Evolutionary conservation across 2,113 vertebrate genomes (phyloP).

Genomic region (Cololabis saira): DNA sequence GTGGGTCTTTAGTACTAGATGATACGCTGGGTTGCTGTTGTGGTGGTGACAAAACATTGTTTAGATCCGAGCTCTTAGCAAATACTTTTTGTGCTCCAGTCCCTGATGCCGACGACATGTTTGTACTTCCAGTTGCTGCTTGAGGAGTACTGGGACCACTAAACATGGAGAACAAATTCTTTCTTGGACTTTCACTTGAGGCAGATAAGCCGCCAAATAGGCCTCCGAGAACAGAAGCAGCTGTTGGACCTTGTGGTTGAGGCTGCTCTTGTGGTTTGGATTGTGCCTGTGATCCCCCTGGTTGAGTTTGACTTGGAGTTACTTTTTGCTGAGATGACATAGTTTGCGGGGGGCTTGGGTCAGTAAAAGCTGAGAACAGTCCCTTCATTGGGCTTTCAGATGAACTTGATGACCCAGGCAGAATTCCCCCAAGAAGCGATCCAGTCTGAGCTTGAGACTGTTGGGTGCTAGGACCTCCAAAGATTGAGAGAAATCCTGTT

Average conservation of each 20-base stretch:
- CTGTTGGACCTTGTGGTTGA: conserved; percentile 50
- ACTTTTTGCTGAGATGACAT: conserved; percentile 33
- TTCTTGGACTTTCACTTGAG: conserved; percentile 66
- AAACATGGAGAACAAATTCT: conserved; percentile 76
- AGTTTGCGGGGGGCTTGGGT: conserved; percentile 54
- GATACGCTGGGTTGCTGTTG: conserved; percentile 27
- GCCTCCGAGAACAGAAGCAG: conserved; percentile 65
- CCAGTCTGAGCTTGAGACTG: conserved; percentile 63
- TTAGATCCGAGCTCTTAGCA: conserved; percentile 44
- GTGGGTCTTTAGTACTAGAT: conserved; percentile 26
- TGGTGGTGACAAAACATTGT: conserved; percentile 27
- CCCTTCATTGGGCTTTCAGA: conserved; percentile 71
- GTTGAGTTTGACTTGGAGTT: conserved; percentile 32
- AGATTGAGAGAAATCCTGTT: conserved; percentile 73
- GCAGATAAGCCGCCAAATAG: conserved; percentile 60
- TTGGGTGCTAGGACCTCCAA: conserved; percentile 55
- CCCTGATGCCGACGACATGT: conserved; percentile 26
- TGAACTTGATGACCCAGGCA: conserved; percentile 67
- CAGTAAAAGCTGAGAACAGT: conserved; percentile 86
- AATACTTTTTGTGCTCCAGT: conserved; percentile 48
- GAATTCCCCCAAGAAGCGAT: conserved; percentile 67
- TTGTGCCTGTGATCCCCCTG: conserved; percentile 35
- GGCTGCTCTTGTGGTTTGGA: conserved; percentile 48
- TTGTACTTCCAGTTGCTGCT: conserved; percentile 50
- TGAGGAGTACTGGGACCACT: conserved; percentile 48